A percentile compares a stretch with the other conserved stretches of the same genome.
Evolutionary conservation across 2,797 vertebrate genomes (phyloP).

Genomic region (Ctenopoma kingsleyae): DNA sequence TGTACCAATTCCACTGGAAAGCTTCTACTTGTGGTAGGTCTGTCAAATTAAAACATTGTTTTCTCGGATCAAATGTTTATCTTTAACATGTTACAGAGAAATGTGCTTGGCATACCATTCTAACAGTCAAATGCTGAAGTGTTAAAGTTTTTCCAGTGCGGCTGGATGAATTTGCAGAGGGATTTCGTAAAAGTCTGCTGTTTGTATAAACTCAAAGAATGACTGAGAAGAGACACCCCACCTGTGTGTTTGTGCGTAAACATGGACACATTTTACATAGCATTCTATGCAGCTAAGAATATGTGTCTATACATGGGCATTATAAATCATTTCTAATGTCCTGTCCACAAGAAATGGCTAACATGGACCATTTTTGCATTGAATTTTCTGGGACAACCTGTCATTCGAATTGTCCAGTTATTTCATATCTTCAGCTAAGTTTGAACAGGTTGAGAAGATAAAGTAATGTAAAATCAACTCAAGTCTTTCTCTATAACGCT

Average conservation of each 20-base stretch:
- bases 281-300: not conserved
- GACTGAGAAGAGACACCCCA: slow-evolving; percentile 34
- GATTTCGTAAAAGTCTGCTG: slow-evolving; percentile 70
- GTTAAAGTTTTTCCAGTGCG: slow-evolving; percentile 34
- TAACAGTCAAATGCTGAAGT: slow-evolving; percentile 28
- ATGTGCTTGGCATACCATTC: slow-evolving; percentile 17
- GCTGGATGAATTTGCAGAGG: slow-evolving; percentile 74
- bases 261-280: not conserved
- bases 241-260: slow-evolving; percentile 38
- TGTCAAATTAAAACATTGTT: slow-evolving; percentile 48
- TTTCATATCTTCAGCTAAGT: slow-evolving; percentile 13
- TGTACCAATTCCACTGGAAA: slow-evolving; percentile 32
- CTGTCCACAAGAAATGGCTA: not conserved
- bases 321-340: slow-evolving; percentile 17
- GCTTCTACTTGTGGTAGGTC: slow-evolving; percentile 22
- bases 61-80: slow-evolving; percentile 53
- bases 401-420: not conserved
- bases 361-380: not conserved
- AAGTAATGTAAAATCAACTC: slow-evolving; percentile 17
- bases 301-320: not conserved
- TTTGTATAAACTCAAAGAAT: slow-evolving; percentile 58
- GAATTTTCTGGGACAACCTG: not conserved
- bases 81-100: slow-evolving; percentile 48
- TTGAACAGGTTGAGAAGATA: slow-evolving; percentile 15
- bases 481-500: slow-evolving; percentile 7